Percentiles rank a stretch among this genome's conserved stretches.
phyloP scores from a whole-genome alignment of 53 echinoderm and acorn worm species.

The Astropecten irregularis region DNA sequence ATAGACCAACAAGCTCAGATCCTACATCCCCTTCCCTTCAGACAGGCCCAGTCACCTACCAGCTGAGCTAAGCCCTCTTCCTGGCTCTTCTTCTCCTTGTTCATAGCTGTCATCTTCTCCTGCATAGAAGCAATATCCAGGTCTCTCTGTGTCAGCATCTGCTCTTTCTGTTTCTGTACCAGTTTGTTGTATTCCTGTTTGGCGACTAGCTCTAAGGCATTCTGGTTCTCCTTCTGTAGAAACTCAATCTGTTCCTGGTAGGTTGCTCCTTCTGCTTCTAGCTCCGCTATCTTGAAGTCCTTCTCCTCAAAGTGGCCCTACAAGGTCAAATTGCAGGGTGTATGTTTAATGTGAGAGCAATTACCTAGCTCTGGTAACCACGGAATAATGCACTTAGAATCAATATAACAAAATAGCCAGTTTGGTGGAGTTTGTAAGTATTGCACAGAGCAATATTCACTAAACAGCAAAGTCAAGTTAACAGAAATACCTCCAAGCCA shows the following conservation, averaged over 20 bases:
- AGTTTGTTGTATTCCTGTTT: conserved; percentile 75
- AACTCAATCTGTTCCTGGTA: conserved; percentile 87
- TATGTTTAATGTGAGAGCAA: neutral
- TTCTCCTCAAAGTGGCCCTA: conserved; percentile 83
- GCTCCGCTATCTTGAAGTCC: conserved; percentile 98
- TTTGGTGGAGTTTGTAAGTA: no score
- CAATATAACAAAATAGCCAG: no score
- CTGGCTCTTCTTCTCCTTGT: conserved; percentile 60
- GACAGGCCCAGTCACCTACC: conserved; percentile 54
- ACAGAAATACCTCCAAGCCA: no score
- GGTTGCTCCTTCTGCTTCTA: conserved; percentile 87
- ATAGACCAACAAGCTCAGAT: no score
- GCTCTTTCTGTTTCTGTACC: conserved; percentile 69
- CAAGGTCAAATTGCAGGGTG: no score
- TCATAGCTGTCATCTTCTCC: conserved; percentile 58
- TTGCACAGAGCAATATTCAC: no score
- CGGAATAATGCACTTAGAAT: no score
- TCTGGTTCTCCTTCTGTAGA: conserved; percentile 79
- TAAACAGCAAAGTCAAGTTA: no score
- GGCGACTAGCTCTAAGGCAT: conserved; percentile 57
- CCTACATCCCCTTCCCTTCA: neutral
- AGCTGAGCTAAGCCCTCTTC: conserved; percentile 61
- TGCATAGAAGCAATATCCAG: conserved; percentile 69
- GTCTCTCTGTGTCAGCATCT: conserved; percentile 62
- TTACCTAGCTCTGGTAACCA: no score